These are phyloP conservation scores for Synodontis membranacea DNA, from an alignment of 2,113 vertebrate genomes.

Conservation along the genomic window DNA sequence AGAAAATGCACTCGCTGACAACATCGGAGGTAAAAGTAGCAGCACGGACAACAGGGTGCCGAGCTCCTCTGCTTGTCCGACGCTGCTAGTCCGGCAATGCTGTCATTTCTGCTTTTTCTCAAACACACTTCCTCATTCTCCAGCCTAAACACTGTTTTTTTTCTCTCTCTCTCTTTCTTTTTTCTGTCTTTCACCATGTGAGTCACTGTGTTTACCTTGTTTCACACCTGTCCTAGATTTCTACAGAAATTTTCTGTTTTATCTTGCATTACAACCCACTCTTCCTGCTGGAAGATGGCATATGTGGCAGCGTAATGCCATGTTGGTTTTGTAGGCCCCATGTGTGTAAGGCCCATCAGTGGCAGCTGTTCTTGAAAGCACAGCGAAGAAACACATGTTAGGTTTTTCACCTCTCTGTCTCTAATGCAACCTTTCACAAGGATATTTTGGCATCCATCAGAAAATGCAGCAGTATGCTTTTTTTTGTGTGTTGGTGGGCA, in stretches of 20 bases:
- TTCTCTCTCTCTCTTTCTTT: too few relatives aligned
- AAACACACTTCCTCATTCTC: neutral
- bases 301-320: neutral
- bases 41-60: slow-evolving; percentile 29
- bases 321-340: neutral
- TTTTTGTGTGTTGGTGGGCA: neutral
- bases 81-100: slow-evolving; percentile 6
- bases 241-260: neutral
- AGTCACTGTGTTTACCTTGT: neutral
- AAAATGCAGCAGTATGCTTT: neutral
- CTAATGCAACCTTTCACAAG: neutral
- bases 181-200: neutral
- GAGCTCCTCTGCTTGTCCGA: slow-evolving; percentile 23
- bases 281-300: neutral
- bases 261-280: slow-evolving; percentile 7
- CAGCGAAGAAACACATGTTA: slow-evolving; percentile 11
- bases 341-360: slow-evolving; percentile 7
- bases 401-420: slow-evolving; percentile 22
- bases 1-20: slow-evolving; percentile 43
- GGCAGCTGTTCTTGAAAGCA: slow-evolving; percentile 1
- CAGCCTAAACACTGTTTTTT: neutral
- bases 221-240: slow-evolving; percentile 10
- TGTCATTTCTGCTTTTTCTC: slow-evolving; percentile 36
- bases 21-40: slow-evolving; percentile 42
- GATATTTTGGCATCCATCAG: neutral